Evolutionary conservation across 2,888 invertebrate genomes (phyloP).

Genomic region (Nineta flava): DNA sequence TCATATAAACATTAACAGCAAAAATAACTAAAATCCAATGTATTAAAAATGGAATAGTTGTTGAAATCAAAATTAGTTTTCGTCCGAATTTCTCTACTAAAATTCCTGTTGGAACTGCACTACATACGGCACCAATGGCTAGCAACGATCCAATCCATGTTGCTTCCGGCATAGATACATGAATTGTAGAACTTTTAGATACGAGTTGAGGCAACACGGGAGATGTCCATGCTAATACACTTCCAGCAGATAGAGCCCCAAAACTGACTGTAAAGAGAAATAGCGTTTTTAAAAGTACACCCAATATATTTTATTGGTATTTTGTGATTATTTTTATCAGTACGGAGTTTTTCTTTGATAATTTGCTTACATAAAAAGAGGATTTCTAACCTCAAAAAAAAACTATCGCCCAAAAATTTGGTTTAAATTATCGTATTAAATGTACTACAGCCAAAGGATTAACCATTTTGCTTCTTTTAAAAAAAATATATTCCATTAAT

Average conservation of each 20-base stretch:
- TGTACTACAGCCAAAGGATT: too few species aligned
- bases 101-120: constrained; percentile 59
- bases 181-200: constrained; percentile 17
- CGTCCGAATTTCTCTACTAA: constrained; percentile 55
- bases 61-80: constrained; percentile 44
- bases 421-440: too few species aligned
- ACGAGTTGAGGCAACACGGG: constrained; percentile 52
- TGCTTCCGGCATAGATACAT: constrained; percentile 28
- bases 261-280: constrained; percentile 42
- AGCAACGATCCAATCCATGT: constrained; percentile 57
- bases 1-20: constrained; percentile 40
- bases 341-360: too few species aligned
- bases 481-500: too few species aligned
- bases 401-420: too few species aligned
- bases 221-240: constrained; percentile 69
- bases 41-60: constrained; percentile 39
- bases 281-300: too few species aligned
- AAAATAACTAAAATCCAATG: constrained; percentile 59
- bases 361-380: too few species aligned
- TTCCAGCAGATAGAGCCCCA: constrained; percentile 57
- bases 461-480: too few species aligned
- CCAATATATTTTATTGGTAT: too few species aligned
- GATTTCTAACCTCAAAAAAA: too few species aligned
- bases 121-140: constrained; percentile 59
- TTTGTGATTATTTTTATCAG: too few species aligned